A percentile compares a stretch with the other conserved stretches of the same genome.
Conservation (phyloP, 2,113 vertebrate species). For the Chaenocephalus aceratus region DNA sequence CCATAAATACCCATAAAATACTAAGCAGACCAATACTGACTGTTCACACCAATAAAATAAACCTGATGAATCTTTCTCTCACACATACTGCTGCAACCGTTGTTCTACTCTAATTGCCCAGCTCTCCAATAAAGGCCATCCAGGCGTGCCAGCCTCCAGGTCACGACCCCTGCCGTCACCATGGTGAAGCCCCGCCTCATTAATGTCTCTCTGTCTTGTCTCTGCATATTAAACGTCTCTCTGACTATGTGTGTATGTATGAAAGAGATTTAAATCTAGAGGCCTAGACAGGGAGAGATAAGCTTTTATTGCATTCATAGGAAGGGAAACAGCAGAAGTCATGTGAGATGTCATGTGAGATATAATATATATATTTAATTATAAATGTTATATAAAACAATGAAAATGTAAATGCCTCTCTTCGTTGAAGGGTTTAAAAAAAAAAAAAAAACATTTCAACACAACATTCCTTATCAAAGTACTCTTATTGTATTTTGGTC, state of each 20-base stretch:
- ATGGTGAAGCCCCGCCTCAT: slow-evolving; percentile 73
- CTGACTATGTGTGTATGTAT: slow-evolving; percentile 1
- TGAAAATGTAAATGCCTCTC: not conserved
- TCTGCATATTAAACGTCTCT: slow-evolving; percentile 67
- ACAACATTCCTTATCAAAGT: not conserved
- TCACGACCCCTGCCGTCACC: slow-evolving; percentile 72
- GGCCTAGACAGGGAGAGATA: not conserved
- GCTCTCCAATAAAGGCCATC: slow-evolving; percentile 71
- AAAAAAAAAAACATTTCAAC: too few species aligned
- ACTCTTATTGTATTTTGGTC: not conserved
- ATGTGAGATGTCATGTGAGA: not conserved
- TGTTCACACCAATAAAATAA: slow-evolving; percentile 10
- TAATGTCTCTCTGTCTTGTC: slow-evolving; percentile 65
- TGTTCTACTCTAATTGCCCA: slow-evolving; percentile 71
- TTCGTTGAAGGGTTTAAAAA: not conserved
- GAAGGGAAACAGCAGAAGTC: not conserved
- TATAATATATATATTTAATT: not conserved
- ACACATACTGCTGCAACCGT: slow-evolving; percentile 37
- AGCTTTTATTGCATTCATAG: not conserved
- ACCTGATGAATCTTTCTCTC: slow-evolving; percentile 29
- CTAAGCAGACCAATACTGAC: not conserved
- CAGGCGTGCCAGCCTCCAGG: slow-evolving; percentile 64
- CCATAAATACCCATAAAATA: slow-evolving; percentile 4
- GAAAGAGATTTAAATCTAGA: not conserved
- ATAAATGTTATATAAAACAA: not conserved